phyloP scores from a whole-genome alignment of 2,888 invertebrate species.

The Drosophila suboccidentalis region DNA sequence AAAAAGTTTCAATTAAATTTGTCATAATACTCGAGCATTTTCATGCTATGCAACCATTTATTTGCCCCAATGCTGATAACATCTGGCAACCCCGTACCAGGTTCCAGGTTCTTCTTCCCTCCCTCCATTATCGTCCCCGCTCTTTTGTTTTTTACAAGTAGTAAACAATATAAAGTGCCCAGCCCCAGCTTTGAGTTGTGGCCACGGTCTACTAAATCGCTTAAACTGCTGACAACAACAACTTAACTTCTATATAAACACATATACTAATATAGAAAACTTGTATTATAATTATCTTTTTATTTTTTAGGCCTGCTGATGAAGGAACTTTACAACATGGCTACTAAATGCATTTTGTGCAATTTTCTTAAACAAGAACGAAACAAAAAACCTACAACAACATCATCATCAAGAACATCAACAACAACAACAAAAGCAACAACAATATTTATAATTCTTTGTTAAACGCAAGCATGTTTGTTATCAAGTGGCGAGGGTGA shows the following conservation, averaged over 20 bases:
- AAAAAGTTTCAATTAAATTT: slow-evolving; percentile 49
- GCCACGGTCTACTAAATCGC: slow-evolving; percentile 68
- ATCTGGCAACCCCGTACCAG: slow-evolving; percentile 38
- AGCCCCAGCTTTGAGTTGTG: slow-evolving; percentile 37
- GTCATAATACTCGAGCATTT: slow-evolving; percentile 26
- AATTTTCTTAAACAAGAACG: slow-evolving; percentile 65
- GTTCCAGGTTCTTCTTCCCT: slow-evolving; percentile 19
- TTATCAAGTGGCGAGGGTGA: slow-evolving; percentile 57
- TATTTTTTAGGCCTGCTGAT: slow-evolving; percentile 81
- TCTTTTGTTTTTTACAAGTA: slow-evolving; percentile 32
- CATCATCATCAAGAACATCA: slow-evolving; percentile 28
- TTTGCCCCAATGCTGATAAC: slow-evolving; percentile 48
- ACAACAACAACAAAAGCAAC: slow-evolving; percentile 13
- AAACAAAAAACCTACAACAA: slow-evolving; percentile 28
- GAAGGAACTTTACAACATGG: slow-evolving; percentile 44
- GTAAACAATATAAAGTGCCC: slow-evolving; percentile 49
- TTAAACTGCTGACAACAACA: slow-evolving; percentile 61
- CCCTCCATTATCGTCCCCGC: neutral
- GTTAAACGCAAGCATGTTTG: slow-evolving; percentile 58
- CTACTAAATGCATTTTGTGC: slow-evolving; percentile 74
- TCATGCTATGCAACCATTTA: slow-evolving; percentile 51
- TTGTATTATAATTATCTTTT: slow-evolving; percentile 27
- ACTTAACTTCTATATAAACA: slow-evolving; percentile 24
- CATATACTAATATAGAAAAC: neutral
- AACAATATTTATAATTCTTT: slow-evolving; percentile 57